Percentiles rank a stretch among this genome's conserved stretches.
Conservation (phyloP, 2,113 vertebrate species). For the Cyprinodon brontotheroides region DNA sequence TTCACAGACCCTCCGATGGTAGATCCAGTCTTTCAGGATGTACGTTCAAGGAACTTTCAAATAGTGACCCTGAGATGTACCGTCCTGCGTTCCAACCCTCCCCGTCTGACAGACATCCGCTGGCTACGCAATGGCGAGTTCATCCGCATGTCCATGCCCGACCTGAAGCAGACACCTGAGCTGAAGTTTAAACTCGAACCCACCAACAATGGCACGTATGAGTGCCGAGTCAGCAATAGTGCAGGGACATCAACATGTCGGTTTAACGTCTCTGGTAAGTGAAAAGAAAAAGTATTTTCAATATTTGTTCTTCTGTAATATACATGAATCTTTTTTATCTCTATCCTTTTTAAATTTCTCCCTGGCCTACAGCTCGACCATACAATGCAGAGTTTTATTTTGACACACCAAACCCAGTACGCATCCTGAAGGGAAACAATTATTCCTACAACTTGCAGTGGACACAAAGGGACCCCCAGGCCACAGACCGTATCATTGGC, state of each 20-base stretch:
- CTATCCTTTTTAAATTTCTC: not conserved
- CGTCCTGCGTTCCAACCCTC: slow-evolving; percentile 88
- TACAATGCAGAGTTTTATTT: slow-evolving; percentile 98
- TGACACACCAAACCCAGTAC: slow-evolving; percentile 94
- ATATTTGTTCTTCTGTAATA: not conserved
- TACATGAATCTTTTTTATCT: not conserved
- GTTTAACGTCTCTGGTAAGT: slow-evolving; percentile 94
- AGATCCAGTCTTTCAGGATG: slow-evolving; percentile 88
- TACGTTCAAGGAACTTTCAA: slow-evolving; percentile 85
- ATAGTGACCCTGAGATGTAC: slow-evolving; percentile 86
- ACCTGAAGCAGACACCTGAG: slow-evolving; percentile 87
- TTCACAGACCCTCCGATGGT: slow-evolving; percentile 86
- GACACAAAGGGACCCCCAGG: slow-evolving; percentile 93
- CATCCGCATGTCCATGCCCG: slow-evolving; percentile 74
- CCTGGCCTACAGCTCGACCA: slow-evolving; percentile 83
- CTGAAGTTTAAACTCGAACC: slow-evolving; percentile 87
- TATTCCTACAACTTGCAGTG: slow-evolving; percentile 96
- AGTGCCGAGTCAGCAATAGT: slow-evolving; percentile 90
- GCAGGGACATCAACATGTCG: slow-evolving; percentile 88
- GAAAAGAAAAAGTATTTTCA: not conserved
- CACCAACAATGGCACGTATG: slow-evolving; percentile 88
- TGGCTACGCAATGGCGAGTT: slow-evolving; percentile 89
- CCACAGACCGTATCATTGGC: slow-evolving; percentile 89
- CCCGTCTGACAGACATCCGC: slow-evolving; percentile 84
- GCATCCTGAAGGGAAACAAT: slow-evolving; percentile 91